Percentiles rank a stretch among this genome's conserved stretches.
phyloP scores from a whole-genome alignment of 2,113 vertebrate species.

The Oplegnathus fasciatus region DNA sequence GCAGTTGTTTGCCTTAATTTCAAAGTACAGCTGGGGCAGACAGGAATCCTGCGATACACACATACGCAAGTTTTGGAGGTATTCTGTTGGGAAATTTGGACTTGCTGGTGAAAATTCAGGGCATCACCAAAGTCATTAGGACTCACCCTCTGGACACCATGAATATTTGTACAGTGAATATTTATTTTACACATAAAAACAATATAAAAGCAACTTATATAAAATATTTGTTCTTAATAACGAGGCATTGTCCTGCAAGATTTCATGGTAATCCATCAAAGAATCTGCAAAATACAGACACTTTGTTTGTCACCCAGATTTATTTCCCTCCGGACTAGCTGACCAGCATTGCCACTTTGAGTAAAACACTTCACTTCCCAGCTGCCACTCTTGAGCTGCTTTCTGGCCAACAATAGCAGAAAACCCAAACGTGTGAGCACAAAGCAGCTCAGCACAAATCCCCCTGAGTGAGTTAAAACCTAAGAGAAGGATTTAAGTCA shows the following conservation, averaged over 20 bases:
- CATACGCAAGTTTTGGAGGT: too few species aligned
- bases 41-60: too few species aligned
- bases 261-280: too few species aligned
- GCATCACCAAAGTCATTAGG: too few species aligned
- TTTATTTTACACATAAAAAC: neutral
- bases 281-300: neutral
- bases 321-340: neutral
- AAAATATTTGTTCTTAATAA: neutral
- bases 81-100: too few species aligned
- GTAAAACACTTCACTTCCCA: neutral
- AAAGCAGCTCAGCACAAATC: slow-evolving; percentile 7
- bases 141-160: too few species aligned
- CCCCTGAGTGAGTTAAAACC: neutral
- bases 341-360: neutral
- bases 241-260: neutral
- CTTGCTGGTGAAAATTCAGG: too few species aligned
- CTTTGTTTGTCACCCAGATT: neutral
- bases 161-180: too few species aligned
- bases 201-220: neutral
- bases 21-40: neutral
- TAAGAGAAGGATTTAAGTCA: neutral
- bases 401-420: neutral
- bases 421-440: neutral
- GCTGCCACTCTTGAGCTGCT: neutral
- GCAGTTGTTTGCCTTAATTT: neutral